Base-by-base conservation (phyloP, 2,113 vertebrate species). In the Hydrolagus affinis region DNA sequence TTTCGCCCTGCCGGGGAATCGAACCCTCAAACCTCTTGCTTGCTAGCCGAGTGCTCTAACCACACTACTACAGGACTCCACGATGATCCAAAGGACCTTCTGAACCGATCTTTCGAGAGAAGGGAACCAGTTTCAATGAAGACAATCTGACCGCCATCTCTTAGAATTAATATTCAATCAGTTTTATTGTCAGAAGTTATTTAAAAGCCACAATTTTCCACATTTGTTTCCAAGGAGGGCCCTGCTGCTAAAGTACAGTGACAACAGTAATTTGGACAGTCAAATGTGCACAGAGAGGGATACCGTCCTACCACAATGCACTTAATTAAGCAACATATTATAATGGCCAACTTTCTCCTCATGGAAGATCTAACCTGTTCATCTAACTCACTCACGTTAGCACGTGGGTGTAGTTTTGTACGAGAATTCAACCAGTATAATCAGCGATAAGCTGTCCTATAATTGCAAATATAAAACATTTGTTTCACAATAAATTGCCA, bases 161-260 rank as follows among this genome's bases (percentile, higher is more conserved):
- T 57, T 21, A 44, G 44, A 44, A n/a, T 75, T 75, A 75, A 75
- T 56, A 75, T 75, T 56, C 73, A 75, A 56, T 75, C 73, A 14
- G n/a, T 21, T 75, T 75, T 75, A 56, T 32, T 56, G 32, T 75
- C 56, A 44, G 44, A 28, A 74, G 73, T 75, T 75, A n/a, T 19
- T 75, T 56, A 75, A 75, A 75, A 83, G 60, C 8, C 62, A 83
- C 25, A 83, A 32, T 83, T 66, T 83, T 44, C n/a, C 64, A 23
- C 64, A 28, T 80, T 80, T 66, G 28, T 19, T 30, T 66, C 60
- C 25, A 30, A 17, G 59, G 59, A 80, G 30, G 23, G 15, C 60
- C 32, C 78, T 83, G 64, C 25, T 6, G 6, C 62, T 66, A 32
- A n/a, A 44, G 44, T 44, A 44, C 44, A 44, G 6, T 44, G 44